A percentile compares a stretch with the other conserved stretches of the same genome.
These are phyloP conservation scores for Agapornis roseicollis DNA, from an alignment of 2,113 vertebrate species.

Conservation along the genomic window DNA sequence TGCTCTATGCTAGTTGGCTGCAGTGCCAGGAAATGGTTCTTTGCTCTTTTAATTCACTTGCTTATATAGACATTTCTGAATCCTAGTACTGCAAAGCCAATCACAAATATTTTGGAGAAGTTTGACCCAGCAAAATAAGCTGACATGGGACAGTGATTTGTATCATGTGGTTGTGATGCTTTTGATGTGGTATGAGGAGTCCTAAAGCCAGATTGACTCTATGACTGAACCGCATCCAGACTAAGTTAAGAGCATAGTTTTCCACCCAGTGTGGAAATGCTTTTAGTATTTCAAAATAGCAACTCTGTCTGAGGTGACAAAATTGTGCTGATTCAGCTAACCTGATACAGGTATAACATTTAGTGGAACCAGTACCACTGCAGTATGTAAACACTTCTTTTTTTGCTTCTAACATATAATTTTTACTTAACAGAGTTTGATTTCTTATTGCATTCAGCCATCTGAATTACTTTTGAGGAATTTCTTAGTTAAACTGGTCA, in stretches of 20 bases:
- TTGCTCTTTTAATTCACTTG: not conserved
- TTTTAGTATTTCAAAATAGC: not conserved
- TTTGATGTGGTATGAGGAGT: not conserved
- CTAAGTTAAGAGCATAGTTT: not conserved
- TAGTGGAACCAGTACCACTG: not conserved
- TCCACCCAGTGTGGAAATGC: not conserved
- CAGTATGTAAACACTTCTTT: not conserved
- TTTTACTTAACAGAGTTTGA: not conserved
- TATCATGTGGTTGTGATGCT: not conserved
- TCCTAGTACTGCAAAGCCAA: not conserved
- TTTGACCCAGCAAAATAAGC: not conserved
- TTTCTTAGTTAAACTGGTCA: not conserved
- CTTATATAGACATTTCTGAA: not conserved
- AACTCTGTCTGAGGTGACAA: not conserved
- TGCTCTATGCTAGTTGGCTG: not conserved
- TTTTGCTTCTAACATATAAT: not conserved
- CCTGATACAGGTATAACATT: not conserved
- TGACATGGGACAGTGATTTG: not conserved
- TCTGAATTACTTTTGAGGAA: not conserved
- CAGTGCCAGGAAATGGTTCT: not conserved
- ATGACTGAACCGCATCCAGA: not conserved
- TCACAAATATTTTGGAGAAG: not conserved
- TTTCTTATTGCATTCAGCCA: not conserved
- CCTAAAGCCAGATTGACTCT: not conserved
- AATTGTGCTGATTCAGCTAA: not conserved